Conservation (phyloP, 2,888 invertebrate species). For the Papilio gigon region DNA sequence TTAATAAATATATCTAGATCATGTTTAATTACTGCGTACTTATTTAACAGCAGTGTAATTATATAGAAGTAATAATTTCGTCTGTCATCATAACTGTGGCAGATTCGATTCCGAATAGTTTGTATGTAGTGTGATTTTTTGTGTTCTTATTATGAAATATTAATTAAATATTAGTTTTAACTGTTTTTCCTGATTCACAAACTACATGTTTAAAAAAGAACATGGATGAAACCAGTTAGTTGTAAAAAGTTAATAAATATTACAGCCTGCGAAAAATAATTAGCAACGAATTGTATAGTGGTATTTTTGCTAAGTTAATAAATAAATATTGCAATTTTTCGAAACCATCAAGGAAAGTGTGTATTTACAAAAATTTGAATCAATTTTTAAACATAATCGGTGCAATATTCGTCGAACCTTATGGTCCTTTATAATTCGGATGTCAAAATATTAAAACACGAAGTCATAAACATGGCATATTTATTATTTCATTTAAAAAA, state of each 20-base stretch:
- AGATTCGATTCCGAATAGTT: neutral
- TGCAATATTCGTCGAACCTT: too few relatives aligned
- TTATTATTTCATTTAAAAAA: constrained; percentile 54
- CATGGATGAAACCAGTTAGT: neutral
- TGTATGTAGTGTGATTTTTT: neutral
- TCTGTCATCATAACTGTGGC: neutral
- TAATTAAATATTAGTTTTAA: too few relatives aligned
- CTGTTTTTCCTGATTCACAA: neutral
- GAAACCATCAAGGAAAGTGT: neutral
- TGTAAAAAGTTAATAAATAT: neutral
- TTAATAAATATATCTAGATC: neutral
- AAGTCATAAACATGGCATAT: constrained; percentile 66
- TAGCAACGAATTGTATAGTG: constrained; percentile 15
- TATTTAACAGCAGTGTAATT: neutral
- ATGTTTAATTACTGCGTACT: neutral
- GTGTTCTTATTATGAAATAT: neutral
- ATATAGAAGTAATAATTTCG: neutral
- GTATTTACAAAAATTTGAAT: too few relatives aligned
- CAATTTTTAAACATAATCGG: too few relatives aligned
- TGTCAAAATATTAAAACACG: constrained; percentile 3
- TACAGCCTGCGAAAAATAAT: constrained; percentile 31
- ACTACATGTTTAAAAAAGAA: neutral
- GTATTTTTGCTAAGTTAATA: neutral
- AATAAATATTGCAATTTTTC: neutral
- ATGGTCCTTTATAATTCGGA: neutral